Evolutionary conservation across 2,113 vertebrate genomes (phyloP).

Genomic region (Vidua macroura): DNA sequence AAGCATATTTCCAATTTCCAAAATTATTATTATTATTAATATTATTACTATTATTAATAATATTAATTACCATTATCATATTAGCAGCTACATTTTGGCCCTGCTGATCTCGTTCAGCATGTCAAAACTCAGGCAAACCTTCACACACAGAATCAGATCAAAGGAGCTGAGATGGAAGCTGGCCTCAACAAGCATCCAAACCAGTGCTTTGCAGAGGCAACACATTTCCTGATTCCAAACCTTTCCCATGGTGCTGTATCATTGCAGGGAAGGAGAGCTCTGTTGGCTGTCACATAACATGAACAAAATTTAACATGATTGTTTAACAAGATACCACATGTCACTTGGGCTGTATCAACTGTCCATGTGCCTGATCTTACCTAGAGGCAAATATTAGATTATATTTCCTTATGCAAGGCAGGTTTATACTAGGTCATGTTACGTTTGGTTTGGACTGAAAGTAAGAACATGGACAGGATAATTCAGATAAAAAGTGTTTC

Average conservation of each 20-base stretch:
- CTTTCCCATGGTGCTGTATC: neutral
- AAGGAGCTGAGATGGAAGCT: neutral
- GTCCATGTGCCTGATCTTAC: neutral
- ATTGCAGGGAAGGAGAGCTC: neutral
- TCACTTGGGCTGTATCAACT: neutral
- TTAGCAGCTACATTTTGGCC: neutral
- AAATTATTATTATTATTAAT: neutral
- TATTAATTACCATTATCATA: neutral
- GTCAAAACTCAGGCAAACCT: neutral
- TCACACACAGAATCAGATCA: neutral
- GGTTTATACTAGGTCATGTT: neutral
- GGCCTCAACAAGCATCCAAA: neutral
- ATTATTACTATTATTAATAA: neutral
- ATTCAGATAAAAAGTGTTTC: neutral
- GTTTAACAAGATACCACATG: neutral
- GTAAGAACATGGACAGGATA: neutral
- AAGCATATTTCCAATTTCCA: neutral
- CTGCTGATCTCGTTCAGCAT: neutral
- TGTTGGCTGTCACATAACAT: constrained; percentile 15
- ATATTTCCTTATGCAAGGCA: constrained; percentile 7
- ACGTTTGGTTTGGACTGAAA: neutral
- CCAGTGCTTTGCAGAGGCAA: neutral
- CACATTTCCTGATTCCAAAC: neutral
- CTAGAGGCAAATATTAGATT: neutral
- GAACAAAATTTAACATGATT: neutral